phyloP scores from a whole-genome alignment of 30 jellyfish, hydroid and myxozoan species.

The Aurelia sp. region DNA sequence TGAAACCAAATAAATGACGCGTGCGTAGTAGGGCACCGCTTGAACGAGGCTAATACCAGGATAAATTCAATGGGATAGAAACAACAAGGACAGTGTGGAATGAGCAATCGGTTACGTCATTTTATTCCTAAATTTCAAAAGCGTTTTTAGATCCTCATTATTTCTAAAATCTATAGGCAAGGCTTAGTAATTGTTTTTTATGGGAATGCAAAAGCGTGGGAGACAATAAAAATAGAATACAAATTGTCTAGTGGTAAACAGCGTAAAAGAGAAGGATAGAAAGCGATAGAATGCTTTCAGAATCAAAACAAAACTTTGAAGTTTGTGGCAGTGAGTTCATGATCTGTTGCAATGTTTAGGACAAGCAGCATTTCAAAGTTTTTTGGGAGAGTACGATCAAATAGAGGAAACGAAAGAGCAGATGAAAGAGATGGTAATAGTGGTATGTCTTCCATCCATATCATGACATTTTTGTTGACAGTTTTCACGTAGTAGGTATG shows the following conservation, averaged over 20 bases:
- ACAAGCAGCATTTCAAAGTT: conserved; percentile 50
- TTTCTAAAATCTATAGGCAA: no score
- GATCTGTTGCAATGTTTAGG: conserved; percentile 17
- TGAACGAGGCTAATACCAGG: no score
- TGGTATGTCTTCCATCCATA: neutral
- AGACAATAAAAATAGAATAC: neutral
- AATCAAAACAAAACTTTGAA: neutral
- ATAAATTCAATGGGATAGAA: no score
- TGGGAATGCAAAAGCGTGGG: neutral
- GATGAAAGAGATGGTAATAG: neutral
- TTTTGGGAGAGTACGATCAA: conserved; percentile 19
- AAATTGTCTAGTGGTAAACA: neutral
- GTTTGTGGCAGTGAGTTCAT: neutral
- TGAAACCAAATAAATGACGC: no score
- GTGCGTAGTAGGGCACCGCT: no score
- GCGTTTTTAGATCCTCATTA: no score
- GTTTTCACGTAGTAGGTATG: neutral
- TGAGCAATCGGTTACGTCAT: no score
- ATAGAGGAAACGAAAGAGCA: neutral
- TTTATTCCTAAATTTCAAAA: no score
- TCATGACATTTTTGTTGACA: conserved; percentile 4
- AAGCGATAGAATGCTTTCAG: no score
- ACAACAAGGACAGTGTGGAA: no score
- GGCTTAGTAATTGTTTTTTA: neutral
- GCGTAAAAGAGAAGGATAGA: neutral